These are phyloP conservation scores for Vesta saturnalis DNA, from an alignment of 2,888 invertebrate species.

Conservation along the genomic window DNA sequence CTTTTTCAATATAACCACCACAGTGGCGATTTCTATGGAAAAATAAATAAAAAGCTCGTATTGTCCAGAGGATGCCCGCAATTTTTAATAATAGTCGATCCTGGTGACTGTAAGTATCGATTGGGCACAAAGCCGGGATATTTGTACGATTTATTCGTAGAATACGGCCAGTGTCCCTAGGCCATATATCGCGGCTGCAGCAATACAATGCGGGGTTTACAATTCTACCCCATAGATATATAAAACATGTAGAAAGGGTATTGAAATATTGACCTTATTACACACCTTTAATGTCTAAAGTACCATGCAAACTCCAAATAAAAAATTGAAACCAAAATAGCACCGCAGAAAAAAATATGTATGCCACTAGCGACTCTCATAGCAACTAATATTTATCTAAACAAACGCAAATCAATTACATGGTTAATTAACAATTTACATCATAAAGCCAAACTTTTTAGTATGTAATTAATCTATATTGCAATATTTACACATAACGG, in stretches of 20 bases:
- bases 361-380: not conserved
- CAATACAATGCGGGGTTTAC: conserved; percentile 52
- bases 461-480: too few relatives aligned
- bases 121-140: conserved; percentile 52
- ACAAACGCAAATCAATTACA: not conserved
- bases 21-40: conserved; percentile 38
- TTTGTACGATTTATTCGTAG: conserved; percentile 60
- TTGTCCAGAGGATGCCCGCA: conserved; percentile 54
- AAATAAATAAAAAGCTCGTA: conserved; percentile 47
- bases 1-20: conserved; percentile 37
- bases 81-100: conserved; percentile 58
- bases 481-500: too few relatives aligned
- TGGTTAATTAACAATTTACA: not conserved
- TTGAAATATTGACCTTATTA: conserved; percentile 4
- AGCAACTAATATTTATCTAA: too few relatives aligned
- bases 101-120: conserved; percentile 55
- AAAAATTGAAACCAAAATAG: not conserved
- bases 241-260: conserved; percentile 29
- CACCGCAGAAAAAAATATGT: too few relatives aligned
- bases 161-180: conserved; percentile 59
- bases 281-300: too few relatives aligned
- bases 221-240: conserved; percentile 34
- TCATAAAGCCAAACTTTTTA: too few relatives aligned
- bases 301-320: too few relatives aligned
- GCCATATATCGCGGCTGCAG: conserved; percentile 57